Evolutionary conservation across 2,888 invertebrate species (phyloP).

Genomic region (Nysson spinosus): DNA sequence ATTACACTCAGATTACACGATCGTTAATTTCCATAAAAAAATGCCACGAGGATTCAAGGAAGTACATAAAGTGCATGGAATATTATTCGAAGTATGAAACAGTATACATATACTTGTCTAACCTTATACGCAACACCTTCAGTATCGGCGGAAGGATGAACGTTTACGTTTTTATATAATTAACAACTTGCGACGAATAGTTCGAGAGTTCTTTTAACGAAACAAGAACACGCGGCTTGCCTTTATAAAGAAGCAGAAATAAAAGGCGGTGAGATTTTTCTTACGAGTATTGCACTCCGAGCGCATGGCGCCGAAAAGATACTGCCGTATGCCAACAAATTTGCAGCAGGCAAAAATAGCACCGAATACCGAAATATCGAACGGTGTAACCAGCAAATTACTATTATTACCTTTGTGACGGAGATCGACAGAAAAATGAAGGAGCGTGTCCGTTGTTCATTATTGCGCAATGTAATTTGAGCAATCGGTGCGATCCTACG

Average conservation of each 20-base stretch:
- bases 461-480: neutral
- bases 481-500: neutral
- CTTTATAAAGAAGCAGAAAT: slow-evolving; percentile 6
- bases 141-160: no score
- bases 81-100: no score
- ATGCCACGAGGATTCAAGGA: no score
- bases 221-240: neutral
- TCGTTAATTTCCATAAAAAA: no score
- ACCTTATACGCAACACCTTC: no score
- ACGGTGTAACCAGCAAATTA: neutral
- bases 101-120: no score
- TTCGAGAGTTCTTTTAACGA: no score
- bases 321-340: slow-evolving; percentile 13
- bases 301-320: slow-evolving; percentile 3
- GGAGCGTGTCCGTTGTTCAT: neutral
- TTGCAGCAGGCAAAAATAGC: slow-evolving; percentile 22
- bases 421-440: slow-evolving; percentile 16
- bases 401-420: slow-evolving; percentile 33
- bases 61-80: no score
- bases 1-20: no score
- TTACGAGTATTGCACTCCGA: neutral
- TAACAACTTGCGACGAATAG: no score
- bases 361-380: slow-evolving; percentile 22
- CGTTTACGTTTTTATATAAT: no score
- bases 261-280: neutral